A percentile compares a stretch with the other conserved stretches of the same genome.
phyloP scores from a whole-genome alignment of 2,797 vertebrate species.

The Callimico goeldii region DNA sequence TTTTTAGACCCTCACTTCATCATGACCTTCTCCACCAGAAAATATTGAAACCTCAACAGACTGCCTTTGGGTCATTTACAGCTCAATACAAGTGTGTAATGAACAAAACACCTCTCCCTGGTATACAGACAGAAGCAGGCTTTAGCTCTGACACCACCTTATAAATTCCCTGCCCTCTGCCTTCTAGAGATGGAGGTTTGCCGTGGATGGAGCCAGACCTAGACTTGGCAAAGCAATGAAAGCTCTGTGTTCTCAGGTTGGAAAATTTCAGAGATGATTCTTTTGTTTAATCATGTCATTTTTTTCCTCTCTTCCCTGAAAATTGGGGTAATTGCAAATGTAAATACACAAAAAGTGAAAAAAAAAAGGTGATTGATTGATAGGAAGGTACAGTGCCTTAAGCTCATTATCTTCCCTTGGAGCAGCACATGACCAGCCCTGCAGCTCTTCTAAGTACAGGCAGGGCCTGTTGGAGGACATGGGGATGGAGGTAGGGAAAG shows the following conservation, averaged over 20 bases:
- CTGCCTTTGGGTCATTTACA: conserved; percentile 12
- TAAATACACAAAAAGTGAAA: neutral
- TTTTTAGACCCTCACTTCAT: neutral
- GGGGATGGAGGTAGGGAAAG: neutral
- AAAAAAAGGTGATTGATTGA: neutral
- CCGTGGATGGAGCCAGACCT: neutral
- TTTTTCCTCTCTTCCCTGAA: conserved; percentile 39
- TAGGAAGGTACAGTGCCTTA: neutral
- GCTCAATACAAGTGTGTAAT: neutral
- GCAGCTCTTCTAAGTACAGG: neutral
- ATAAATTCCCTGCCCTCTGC: neutral
- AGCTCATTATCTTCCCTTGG: neutral
- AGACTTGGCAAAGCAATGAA: neutral
- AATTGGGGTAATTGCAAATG: conserved; percentile 46
- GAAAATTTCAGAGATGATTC: conserved; percentile 26
- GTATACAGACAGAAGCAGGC: neutral
- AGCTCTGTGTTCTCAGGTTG: neutral
- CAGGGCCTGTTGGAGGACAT: neutral
- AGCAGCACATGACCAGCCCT: neutral
- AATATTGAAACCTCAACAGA: neutral
- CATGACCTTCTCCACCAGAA: neutral
- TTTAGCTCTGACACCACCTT: neutral
- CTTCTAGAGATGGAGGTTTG: neutral
- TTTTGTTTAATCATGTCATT: neutral
- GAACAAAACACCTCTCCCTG: neutral